Conservation (phyloP, 2,797 vertebrate genomes). For the Gymnocypris eckloni region DNA sequence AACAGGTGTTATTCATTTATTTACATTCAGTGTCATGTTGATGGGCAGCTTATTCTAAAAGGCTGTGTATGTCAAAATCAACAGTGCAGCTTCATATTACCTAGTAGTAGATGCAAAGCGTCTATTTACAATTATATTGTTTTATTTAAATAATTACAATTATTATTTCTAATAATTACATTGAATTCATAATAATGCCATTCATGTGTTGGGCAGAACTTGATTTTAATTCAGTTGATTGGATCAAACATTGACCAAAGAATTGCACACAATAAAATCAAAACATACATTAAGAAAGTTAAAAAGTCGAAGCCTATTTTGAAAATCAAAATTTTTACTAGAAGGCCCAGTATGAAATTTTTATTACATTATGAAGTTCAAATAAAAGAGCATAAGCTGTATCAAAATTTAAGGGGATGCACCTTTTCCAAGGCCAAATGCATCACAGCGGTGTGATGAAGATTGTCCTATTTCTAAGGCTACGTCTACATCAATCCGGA, state of each 20-base stretch:
- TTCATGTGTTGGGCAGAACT: background rate
- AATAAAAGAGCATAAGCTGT: too few species aligned
- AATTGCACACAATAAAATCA: background rate
- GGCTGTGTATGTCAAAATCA: background rate
- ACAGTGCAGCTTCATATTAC: too few species aligned
- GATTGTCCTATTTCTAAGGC: too few species aligned
- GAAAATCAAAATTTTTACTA: background rate
- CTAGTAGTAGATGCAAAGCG: background rate
- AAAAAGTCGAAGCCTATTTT: background rate
- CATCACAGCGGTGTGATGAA: too few species aligned
- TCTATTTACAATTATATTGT: background rate
- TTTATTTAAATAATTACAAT: too few species aligned
- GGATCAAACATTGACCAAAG: background rate
- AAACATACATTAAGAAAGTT: background rate
- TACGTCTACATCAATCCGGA: too few species aligned
- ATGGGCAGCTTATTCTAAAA: constrained; percentile 23
- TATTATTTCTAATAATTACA: background rate
- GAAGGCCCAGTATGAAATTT: background rate
- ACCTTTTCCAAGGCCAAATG: too few species aligned
- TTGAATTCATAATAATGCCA: background rate
- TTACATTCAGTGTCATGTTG: constrained; percentile 1
- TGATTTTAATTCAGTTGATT: background rate
- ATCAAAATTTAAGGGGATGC: too few species aligned
- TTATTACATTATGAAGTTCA: background rate
- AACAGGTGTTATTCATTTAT: constrained; percentile 26